Evolutionary conservation across 2,888 invertebrate genomes (phyloP), one percentile per base, ranked within the genome.

Genomic region (Dione juno): DNA sequence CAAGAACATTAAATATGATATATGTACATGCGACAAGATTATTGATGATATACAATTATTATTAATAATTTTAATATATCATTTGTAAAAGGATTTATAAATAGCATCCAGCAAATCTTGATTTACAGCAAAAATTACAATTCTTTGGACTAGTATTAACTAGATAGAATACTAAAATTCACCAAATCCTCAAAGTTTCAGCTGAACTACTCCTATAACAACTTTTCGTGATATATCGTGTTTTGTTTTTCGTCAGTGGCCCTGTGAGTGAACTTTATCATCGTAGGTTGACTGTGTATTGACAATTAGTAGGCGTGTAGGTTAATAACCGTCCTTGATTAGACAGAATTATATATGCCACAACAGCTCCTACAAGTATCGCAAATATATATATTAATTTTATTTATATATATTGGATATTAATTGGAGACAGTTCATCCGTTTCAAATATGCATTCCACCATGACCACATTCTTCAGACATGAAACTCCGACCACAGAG

Each of bases 1-100:
- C 61, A 35, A 43, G 71, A 66, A 61, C 69, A 69, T 72, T 66
- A 72, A 72, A 69, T 40, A 54, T 69, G 61, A 69, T 69, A 61
- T 19, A 66, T 69, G 54, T 19, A 66, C 66, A 40, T 9, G 21
- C 43, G 64, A 58, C 35, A 21, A 61, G 66, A 37, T 69, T 69
- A 50, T 48, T 67, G 35, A 10, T 48, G 21, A 67, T 5, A 21
- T 48, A 54, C 35, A 45, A 57, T 52, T 21, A 14, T 48, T 28
- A 35, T 57, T n/a, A 16, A 41, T 66, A 57, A 57, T 43, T 8
- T 45, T 45, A 37, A 37, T 57, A 37, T 50, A 50, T 50, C 2
- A 50, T 50, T 50, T 50, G 16, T 19, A 50, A 16, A 10, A 16
- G 48, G 9, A 50, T 43, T 14, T 2, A 43, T 14, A n/a, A n/a